Base-by-base conservation (phyloP, 2,113 vertebrate species). In the Etia nguti region DNA sequence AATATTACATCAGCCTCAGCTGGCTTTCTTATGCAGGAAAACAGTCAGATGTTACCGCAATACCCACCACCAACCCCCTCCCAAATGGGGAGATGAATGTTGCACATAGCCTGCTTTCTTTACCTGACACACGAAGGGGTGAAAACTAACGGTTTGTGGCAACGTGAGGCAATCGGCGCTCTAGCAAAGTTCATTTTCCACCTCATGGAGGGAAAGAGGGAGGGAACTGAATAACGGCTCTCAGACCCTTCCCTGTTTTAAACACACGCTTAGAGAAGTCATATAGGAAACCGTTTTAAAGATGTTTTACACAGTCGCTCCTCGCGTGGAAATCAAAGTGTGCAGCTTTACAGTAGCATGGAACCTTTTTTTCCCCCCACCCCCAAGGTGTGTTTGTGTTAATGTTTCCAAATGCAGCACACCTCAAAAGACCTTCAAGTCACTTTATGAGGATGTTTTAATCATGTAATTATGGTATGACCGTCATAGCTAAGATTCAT, bases 1-100 rank as follows among this genome's bases (percentile, higher is more conserved):
- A 88, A 93, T 94, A 93, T 87, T 83, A 87, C 88, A 84, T 91
- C 31, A 16, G 88, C 82, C 81, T 87, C 86, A 75, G 92, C 88
- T 85, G 85, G 90, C 88, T 93, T 94, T 86, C 77, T 91, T 90
- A 89, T 70, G 90, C 86, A 93, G 92, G 90, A 86, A 81, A 62
- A 83, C 89, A 82, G 83, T 82, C 79, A 85, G 80, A 90, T 57
- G 88, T 90, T 84, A 81, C 60, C 7, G 48, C 90, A 83, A 80
- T 81, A 86, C 85, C 29, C 86, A 3, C 31, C 34, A 22, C 62
- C 62, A 22, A 15, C 11, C 20, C 2, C 6, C 62, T 6, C 65
- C 41, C n/a, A 62, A 65, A 85, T 52, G 43, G 65, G 73, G 86
- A 87, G 88, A 90, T 79, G 80, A 92, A 92, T 83, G 88, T 88